Evolutionary conservation across 2,888 invertebrate species (phyloP), one percentile per base, ranked within the genome.

Genomic region (Scrobipalpa atriplicella): DNA sequence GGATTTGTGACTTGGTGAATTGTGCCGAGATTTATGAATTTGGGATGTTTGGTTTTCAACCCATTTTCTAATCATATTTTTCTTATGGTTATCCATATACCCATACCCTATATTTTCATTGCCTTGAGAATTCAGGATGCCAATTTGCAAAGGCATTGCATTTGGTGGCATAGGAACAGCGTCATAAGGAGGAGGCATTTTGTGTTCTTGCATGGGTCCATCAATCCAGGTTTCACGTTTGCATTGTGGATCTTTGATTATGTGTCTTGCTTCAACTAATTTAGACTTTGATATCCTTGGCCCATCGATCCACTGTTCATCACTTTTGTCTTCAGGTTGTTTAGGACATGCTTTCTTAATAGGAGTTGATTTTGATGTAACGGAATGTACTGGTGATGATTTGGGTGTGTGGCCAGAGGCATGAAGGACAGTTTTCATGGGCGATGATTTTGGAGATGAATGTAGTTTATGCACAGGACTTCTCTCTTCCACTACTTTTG

Each of bases 241-340:
- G 3, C 94, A 93, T 82, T 96, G 95, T 0, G 96, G 94, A 86
- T 97, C 96, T 77, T 96, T 96, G 80, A 96, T 94, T 72, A 97
- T 93, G 81, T 96, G 96, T 61, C 97, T 91, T 0, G 96, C 97
- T 85, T 97, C 97, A 1, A 96, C 97, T 64, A 96, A 95, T 85
- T 96, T 96, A 18, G 95, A 96, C 79, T 96, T 95, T 0, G 96
- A 97, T 76, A 98, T 97, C 80, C 98, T 94, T 0, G 99, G 99
- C 0, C 99, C 99, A 87, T 99, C 99, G 70, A 99, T 97, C 99
- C 99, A 99, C 81, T 98, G 97, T 80, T 99, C 99, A 79, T 98
- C 98, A 73, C 96, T 89, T 79, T 91, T 92, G 62, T 92, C 92
- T 65, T 90, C 91, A 16, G 84, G 73, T 65, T 86, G 85, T 78